Conservation (phyloP, 2,113 vertebrate genomes). For the Prunella fulvescens region DNA sequence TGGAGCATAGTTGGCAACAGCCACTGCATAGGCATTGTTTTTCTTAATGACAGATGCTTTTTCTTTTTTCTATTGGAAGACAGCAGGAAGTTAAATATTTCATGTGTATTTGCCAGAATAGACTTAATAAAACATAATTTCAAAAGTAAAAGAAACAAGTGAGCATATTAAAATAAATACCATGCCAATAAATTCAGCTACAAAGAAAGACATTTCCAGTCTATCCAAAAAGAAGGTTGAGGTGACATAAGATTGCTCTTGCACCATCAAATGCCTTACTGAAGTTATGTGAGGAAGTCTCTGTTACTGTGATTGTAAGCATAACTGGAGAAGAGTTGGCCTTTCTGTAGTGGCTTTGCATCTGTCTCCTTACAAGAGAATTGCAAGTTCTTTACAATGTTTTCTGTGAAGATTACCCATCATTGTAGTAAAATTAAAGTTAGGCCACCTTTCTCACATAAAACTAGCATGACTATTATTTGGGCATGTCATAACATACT, state of each 20-base stretch:
- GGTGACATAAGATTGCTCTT: not conserved
- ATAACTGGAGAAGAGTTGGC: not conserved
- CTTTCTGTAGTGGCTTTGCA: not conserved
- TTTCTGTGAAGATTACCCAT: not conserved
- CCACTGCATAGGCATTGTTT: slow-evolving; percentile 97
- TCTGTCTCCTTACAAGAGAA: not conserved
- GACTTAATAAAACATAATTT: not conserved
- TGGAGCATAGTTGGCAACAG: slow-evolving; percentile 96
- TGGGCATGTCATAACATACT: not conserved
- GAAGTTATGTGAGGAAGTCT: not conserved
- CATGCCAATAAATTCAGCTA: not conserved
- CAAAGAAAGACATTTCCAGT: not conserved
- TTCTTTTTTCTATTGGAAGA: slow-evolving; percentile 91
- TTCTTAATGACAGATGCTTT: slow-evolving; percentile 92
- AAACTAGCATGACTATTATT: not conserved
- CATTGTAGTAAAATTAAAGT: not conserved
- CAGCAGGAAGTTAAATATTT: slow-evolving; percentile 46
- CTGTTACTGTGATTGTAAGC: not conserved
- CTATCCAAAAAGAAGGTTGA: not conserved
- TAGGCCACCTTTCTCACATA: not conserved
- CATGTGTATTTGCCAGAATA: not conserved
- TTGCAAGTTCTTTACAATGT: not conserved
- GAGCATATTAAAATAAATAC: not conserved
- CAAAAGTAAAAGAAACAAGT: not conserved
- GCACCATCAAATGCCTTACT: not conserved